Conservation (phyloP, 2,113 vertebrate genomes). For the Stigmatopora argus region DNA sequence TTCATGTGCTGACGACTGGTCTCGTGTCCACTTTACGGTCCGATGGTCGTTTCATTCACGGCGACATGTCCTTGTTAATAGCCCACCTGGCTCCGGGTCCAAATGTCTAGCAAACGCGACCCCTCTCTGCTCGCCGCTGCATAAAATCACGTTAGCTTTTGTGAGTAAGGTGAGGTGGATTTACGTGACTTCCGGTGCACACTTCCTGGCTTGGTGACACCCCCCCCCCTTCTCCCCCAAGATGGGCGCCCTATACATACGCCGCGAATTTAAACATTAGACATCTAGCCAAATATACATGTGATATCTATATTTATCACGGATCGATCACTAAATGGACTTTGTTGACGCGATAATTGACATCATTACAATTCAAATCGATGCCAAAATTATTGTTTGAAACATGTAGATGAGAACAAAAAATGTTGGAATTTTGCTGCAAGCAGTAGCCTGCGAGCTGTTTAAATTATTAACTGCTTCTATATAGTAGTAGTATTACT, state of each 20-base stretch:
- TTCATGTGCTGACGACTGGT: slow-evolving; percentile 23
- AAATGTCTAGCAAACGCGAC: neutral
- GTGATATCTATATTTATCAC: too few relatives aligned
- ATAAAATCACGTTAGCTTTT: neutral
- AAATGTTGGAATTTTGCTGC: neutral
- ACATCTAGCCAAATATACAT: too few relatives aligned
- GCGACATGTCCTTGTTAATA: slow-evolving; percentile 20
- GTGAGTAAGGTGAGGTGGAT: slow-evolving; percentile 35
- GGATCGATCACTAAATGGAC: too few relatives aligned
- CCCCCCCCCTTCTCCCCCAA: too few relatives aligned
- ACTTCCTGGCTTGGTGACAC: slow-evolving; percentile 46
- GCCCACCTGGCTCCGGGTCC: too few relatives aligned
- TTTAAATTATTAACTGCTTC: neutral
- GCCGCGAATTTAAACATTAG: too few relatives aligned
- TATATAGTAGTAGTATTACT: neutral
- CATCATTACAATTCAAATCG: neutral
- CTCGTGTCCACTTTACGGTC: slow-evolving; percentile 18
- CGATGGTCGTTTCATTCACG: neutral
- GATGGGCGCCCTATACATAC: too few relatives aligned
- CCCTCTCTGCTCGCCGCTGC: neutral
- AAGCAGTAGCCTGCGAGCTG: neutral
- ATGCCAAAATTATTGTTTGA: too few relatives aligned
- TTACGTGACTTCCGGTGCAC: slow-evolving; percentile 43
- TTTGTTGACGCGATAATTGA: slow-evolving; percentile 32
- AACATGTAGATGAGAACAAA: neutral